Evolutionary conservation across 2,113 vertebrate species (phyloP).

Genomic region (Rhinoderma darwinii): DNA sequence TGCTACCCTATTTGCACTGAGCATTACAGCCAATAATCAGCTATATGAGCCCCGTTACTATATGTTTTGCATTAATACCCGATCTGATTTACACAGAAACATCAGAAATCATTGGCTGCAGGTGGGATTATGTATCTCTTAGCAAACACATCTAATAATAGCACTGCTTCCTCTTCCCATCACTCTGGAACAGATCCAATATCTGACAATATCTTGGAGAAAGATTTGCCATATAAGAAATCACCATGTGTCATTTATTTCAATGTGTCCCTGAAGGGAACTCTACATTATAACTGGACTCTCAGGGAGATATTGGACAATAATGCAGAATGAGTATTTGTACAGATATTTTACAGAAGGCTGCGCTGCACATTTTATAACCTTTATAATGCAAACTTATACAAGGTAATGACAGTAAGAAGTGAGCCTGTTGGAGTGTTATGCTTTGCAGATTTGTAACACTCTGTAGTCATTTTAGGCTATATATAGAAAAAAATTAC

Average conservation of each 20-base stretch:
- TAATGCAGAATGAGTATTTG: neutral
- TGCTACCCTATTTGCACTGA: neutral
- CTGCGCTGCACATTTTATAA: neutral
- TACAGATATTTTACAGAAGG: neutral
- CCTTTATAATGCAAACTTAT: neutral
- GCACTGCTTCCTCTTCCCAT: constrained; percentile 45
- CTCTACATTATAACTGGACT: neutral
- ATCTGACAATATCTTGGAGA: constrained; percentile 45
- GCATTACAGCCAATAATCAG: neutral
- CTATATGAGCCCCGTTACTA: neutral
- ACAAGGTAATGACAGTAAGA: neutral
- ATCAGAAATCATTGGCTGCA: neutral
- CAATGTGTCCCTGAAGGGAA: neutral
- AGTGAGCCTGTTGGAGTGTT: neutral
- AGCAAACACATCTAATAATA: constrained; percentile 58
- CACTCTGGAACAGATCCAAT: constrained; percentile 48
- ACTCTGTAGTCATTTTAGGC: neutral
- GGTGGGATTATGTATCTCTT: constrained; percentile 52
- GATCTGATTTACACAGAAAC: constrained; percentile 6
- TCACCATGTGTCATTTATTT: constrained; percentile 23
- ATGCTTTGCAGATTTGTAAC: neutral
- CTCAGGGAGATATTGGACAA: constrained; percentile 19
- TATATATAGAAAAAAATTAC: neutral
- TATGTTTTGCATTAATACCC: neutral
- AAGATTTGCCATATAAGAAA: constrained; percentile 28